Base-by-base conservation (phyloP, 2,797 vertebrate genomes). In the Pogonophryne albipinna region DNA sequence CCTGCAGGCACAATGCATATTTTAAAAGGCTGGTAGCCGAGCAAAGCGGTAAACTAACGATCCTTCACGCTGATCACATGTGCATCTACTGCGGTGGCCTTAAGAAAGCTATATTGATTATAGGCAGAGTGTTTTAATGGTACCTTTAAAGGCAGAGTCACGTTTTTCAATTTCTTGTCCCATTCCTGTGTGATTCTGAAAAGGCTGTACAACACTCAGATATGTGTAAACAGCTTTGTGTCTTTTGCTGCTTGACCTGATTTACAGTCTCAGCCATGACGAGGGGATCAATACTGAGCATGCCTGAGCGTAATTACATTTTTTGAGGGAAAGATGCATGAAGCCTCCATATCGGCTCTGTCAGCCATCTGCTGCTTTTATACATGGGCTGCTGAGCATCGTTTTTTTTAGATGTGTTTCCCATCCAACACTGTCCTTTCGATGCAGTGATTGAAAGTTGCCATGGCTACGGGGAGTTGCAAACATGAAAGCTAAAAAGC, bases 251-350 rank as follows among this genome's bases (percentile, higher is more conserved):
- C 62, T 60, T 44, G 53, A 19, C 50, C 51, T 38, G 52, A 75
- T 80, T 81, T 59, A 74, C 23, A 34, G n/a, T n/a, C 44, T 73
- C 45, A 71, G 71, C 70, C 71, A 74, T 46, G 15, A 61, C 62
- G 57, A 41, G 4, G 10, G 34, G 66, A 90, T 88, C 85, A 82
- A 87, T 86, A 85, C 55, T 6, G 50, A 80, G 76, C 79, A 70
- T 61, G 67, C 31, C 68, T 52, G 69, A 78, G 61, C 44, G 66
- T 78, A 69, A 83, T 84, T 55, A 44, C 44, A 23, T 67, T 59
- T 66, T 17, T 62, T 49, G 34, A 62, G 67, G 46, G 27, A 27
- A 27, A 6, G 66, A 78, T 16, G 45, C 70, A 63, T 58, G 57
- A 41, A 63, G 68, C 62, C 47, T 66, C 66, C 23, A 45, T 51